Conservation (phyloP, 2,113 vertebrate genomes). For the Uria lomvia region DNA sequence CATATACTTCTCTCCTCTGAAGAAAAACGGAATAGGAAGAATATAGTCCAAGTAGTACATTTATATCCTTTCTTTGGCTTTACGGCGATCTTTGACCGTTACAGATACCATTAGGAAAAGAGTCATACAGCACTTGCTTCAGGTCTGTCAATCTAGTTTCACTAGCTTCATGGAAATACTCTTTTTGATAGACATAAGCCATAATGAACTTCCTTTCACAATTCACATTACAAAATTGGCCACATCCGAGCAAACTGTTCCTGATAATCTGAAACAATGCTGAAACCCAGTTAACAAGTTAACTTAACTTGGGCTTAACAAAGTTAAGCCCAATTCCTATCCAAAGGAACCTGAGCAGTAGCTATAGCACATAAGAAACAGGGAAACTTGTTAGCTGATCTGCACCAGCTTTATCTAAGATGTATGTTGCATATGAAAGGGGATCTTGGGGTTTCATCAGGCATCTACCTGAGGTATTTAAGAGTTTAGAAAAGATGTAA, state of each 20-base stretch:
- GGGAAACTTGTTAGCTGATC: background rate
- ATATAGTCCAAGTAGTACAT: background rate
- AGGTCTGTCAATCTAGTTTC: background rate
- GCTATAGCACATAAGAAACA: background rate
- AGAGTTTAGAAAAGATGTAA: background rate
- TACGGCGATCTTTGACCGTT: background rate
- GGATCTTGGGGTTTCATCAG: background rate
- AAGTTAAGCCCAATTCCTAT: background rate
- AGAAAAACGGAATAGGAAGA: background rate
- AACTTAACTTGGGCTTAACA: no score
- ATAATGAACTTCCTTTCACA: background rate
- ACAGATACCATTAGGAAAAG: background rate
- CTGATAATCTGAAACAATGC: background rate
- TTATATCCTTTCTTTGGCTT: background rate
- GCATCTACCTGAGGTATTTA: background rate
- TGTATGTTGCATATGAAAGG: background rate
- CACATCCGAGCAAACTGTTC: background rate
- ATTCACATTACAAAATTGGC: background rate
- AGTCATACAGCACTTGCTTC: background rate
- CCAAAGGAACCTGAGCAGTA: background rate
- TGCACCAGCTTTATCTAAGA: background rate
- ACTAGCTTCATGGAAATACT: background rate
- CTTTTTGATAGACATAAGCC: background rate
- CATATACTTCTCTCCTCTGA: conserved; percentile 97
- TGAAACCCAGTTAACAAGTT: background rate